Percentiles rank a stretch among this genome's conserved stretches.
These are phyloP conservation scores for Chiloscyllium plagiosum DNA, from an alignment of 2,113 vertebrate genomes.

Conservation along the genomic window DNA sequence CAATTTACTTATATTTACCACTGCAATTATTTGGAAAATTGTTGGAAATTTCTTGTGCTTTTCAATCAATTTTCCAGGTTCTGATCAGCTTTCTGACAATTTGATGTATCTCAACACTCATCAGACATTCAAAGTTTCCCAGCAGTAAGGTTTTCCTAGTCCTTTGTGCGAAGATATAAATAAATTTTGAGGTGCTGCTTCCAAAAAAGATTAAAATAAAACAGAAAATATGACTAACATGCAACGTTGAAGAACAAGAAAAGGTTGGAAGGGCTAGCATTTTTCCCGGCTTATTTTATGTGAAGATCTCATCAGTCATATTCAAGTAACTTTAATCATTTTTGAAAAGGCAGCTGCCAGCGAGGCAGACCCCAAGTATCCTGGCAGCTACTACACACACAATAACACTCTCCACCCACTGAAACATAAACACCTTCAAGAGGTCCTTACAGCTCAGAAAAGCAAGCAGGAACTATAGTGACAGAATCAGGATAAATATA, in stretches of 20 bases:
- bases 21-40: not conserved
- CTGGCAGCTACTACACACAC: not conserved
- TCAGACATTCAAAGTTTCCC: constrained; percentile 13
- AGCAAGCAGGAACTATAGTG: not conserved
- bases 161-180: not conserved
- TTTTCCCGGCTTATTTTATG: not conserved
- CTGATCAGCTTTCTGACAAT: not conserved
- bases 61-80: not conserved
- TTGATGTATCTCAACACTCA: not conserved
- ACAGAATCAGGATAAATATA: not conserved
- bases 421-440: not conserved
- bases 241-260: not conserved
- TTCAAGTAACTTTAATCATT: not conserved
- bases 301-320: not conserved
- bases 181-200: not conserved
- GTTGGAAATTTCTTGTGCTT: not conserved
- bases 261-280: not conserved
- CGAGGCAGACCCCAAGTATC: not conserved
- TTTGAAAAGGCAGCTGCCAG: constrained; percentile 8
- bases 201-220: not conserved
- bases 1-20: not conserved
- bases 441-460: constrained; percentile 4
- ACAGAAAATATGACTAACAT: not conserved
- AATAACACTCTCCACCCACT: not conserved
- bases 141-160: not conserved